phyloP scores from a whole-genome alignment of 2,797 vertebrate species.

The Loriculus beryllinus region DNA sequence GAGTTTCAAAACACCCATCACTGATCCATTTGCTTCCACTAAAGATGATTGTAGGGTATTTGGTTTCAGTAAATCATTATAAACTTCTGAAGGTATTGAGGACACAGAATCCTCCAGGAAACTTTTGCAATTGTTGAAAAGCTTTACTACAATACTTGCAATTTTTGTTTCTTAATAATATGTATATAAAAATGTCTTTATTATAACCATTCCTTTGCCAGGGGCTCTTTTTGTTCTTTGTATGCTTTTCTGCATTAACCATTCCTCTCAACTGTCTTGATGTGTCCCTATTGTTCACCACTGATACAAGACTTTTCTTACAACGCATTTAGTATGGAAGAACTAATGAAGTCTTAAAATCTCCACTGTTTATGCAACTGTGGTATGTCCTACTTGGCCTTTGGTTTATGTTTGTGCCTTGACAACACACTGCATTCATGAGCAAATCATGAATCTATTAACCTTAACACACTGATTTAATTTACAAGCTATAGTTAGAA shows the following conservation, averaged over 20 bases:
- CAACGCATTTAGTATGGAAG: background rate
- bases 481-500: conserved; percentile 48
- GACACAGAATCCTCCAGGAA: background rate
- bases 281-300: background rate
- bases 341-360: conserved; percentile 7
- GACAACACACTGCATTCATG: conserved; percentile 33
- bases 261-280: background rate
- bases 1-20: background rate
- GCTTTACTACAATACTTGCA: background rate
- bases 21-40: background rate
- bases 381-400: conserved; percentile 25
- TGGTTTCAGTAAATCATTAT: background rate
- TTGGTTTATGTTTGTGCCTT: conserved; percentile 44
- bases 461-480: conserved; percentile 40
- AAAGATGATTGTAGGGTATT: background rate
- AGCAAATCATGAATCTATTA: conserved; percentile 69
- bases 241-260: background rate
- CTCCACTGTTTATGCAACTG: conserved; percentile 33
- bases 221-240: background rate
- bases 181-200: background rate
- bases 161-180: background rate
- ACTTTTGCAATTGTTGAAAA: background rate
- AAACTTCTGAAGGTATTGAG: background rate
- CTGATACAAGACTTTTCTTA: background rate
- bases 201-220: background rate